Percentiles rank a stretch among this genome's conserved stretches.
Conservation (phyloP, 2,888 invertebrate genomes). For the Drosophila testacea region DNA sequence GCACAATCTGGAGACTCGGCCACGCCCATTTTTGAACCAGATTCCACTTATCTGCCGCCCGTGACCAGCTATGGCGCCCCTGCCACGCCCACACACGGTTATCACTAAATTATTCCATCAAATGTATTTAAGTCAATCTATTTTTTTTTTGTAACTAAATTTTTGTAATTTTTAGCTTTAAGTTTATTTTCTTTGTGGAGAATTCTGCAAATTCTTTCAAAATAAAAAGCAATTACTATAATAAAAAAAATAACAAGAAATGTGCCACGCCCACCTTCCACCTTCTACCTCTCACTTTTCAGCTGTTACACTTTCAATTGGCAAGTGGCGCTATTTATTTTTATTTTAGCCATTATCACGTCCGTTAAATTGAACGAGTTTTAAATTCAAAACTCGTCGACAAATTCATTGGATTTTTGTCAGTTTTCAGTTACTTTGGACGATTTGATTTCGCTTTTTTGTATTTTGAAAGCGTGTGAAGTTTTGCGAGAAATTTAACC, state of each 20-base stretch:
- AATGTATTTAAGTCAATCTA: constrained; percentile 2
- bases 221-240: constrained; percentile 7
- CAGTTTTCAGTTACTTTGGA: constrained; percentile 16
- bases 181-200: not conserved
- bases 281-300: constrained; percentile 17
- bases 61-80: constrained; percentile 56
- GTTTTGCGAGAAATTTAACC: constrained; percentile 34
- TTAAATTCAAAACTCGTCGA: constrained; percentile 40
- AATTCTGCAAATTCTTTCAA: not conserved
- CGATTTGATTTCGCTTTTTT: constrained; percentile 10
- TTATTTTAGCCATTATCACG: constrained; percentile 19
- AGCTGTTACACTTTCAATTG: constrained; percentile 25
- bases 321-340: constrained; percentile 1
- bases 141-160: constrained; percentile 6
- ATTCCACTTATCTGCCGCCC: constrained; percentile 68
- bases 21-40: constrained; percentile 69
- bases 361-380: constrained; percentile 16
- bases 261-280: constrained; percentile 30
- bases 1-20: constrained; percentile 62
- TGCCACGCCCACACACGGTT: constrained; percentile 58
- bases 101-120: constrained; percentile 54
- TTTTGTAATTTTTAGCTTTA: constrained; percentile 6
- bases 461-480: constrained; percentile 59
- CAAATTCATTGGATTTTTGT: constrained; percentile 15
- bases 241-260: not conserved